phyloP scores from a whole-genome alignment of 2,113 vertebrate species.

The Spea multiplicata region DNA sequence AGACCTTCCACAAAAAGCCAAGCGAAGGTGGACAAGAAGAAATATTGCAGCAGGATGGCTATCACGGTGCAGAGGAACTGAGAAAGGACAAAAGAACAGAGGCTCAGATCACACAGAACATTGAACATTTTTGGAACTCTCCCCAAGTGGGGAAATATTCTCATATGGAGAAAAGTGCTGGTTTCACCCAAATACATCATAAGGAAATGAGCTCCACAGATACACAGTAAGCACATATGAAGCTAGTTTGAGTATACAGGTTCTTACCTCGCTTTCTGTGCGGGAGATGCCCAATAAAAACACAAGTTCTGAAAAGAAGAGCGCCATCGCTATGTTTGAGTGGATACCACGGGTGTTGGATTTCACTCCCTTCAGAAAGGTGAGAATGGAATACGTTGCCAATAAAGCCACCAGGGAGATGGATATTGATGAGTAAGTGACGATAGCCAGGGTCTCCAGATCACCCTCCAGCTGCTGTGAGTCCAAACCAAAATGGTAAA shows the following conservation, averaged over 20 bases:
- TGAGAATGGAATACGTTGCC: conserved; percentile 81
- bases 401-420: conserved; percentile 84
- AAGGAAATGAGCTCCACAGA: too few relatives aligned
- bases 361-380: conserved; percentile 90
- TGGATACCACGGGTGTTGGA: conserved; percentile 94
- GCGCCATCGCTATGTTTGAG: conserved; percentile 84
- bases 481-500: not conserved
- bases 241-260: not conserved
- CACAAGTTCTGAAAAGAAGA: conserved; percentile 88
- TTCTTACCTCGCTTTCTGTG: conserved; percentile 90
- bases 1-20: conserved; percentile 96
- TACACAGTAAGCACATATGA: too few relatives aligned
- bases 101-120: conserved; percentile 22
- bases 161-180: too few relatives aligned
- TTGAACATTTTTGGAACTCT: not conserved
- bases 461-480: conserved; percentile 89
- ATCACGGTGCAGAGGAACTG: conserved; percentile 94
- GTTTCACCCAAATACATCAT: too few relatives aligned
- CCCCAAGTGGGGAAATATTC: not conserved
- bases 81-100: not conserved
- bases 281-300: conserved; percentile 90
- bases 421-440: conserved; percentile 84
- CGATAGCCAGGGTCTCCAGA: conserved; percentile 87
- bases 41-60: conserved; percentile 94
- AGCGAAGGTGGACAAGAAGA: conserved; percentile 93